Conservation (phyloP, 1,140 invertebrate species). For the Carposina sasakii region DNA sequence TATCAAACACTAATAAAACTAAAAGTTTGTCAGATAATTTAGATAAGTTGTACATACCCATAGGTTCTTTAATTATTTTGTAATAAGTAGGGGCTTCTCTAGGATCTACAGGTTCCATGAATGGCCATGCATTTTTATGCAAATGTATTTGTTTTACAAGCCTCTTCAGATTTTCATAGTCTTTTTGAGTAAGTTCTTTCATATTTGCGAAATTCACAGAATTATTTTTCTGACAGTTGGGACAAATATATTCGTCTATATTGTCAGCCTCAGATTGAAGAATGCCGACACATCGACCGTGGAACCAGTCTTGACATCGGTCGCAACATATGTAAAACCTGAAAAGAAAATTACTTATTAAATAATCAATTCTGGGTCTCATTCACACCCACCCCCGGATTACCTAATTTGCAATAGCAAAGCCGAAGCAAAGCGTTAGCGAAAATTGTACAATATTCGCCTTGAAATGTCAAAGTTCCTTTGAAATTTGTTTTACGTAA, state of each 20-base stretch:
- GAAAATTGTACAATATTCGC: too few species aligned
- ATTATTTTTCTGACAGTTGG: conserved; percentile 92
- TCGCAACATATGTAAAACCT: conserved; percentile 98
- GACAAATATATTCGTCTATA: conserved; percentile 97
- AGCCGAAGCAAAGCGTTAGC: too few species aligned
- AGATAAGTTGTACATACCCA: conserved; percentile 81
- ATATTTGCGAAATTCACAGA: conserved; percentile 92
- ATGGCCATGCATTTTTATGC: conserved; percentile 97
- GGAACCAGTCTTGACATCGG: conserved; percentile 99
- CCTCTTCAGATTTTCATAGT: conserved; percentile 88
- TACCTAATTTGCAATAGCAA: too few species aligned
- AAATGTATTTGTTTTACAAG: conserved; percentile 94
- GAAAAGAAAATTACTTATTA: conserved; percentile 26
- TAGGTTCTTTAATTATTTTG: conserved; percentile 97
- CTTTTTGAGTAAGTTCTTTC: conserved; percentile 86
- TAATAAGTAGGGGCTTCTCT: conserved; percentile 97
- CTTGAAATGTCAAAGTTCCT: too few species aligned
- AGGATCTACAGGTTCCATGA: conserved; percentile 96
- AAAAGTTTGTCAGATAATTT: background rate
- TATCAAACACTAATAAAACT: too few species aligned
- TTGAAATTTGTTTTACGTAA: too few species aligned
- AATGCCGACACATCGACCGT: conserved; percentile 97
- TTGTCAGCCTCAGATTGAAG: conserved; percentile 94
- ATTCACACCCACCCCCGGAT: too few species aligned
- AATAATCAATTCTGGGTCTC: background rate